These are phyloP conservation scores for Argynnis bischoffii DNA, from an alignment of 2,888 invertebrate genomes.

Conservation along the genomic window DNA sequence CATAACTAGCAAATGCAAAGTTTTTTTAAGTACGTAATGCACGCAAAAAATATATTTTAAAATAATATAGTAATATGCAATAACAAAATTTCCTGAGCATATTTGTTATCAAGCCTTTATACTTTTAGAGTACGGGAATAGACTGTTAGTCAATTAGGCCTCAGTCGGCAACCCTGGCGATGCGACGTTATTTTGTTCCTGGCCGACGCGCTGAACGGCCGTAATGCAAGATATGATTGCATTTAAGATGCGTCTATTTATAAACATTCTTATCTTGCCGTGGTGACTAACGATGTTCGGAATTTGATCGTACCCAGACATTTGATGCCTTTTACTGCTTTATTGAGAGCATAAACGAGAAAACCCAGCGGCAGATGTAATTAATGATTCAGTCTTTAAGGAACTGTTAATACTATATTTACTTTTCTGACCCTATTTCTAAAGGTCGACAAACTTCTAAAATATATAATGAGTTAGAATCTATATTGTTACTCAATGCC, in stretches of 20 bases:
- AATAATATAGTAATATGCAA: no score
- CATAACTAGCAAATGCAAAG: background rate
- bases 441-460: no score
- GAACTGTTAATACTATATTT: background rate
- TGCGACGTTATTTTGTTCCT: conserved; percentile 26
- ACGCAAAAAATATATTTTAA: no score
- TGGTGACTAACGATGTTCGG: conserved; percentile 40
- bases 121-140: background rate
- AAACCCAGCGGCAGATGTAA: conserved; percentile 5
- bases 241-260: conserved; percentile 42
- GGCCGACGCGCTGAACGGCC: conserved; percentile 26
- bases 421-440: background rate
- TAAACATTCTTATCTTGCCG: conserved; percentile 39
- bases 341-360: conserved; percentile 3
- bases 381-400: conserved; percentile 3
- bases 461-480: background rate
- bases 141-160: background rate
- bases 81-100: no score
- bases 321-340: conserved; percentile 16
- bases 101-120: no score
- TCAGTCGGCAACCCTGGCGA: conserved; percentile 10
- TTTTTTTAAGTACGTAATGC: no score
- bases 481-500: background rate
- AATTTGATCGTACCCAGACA: conserved; percentile 28
- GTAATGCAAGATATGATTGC: conserved; percentile 39